Conservation (phyloP, 53 echinoderm and acorn worm species). For the Henricia sp. region DNA sequence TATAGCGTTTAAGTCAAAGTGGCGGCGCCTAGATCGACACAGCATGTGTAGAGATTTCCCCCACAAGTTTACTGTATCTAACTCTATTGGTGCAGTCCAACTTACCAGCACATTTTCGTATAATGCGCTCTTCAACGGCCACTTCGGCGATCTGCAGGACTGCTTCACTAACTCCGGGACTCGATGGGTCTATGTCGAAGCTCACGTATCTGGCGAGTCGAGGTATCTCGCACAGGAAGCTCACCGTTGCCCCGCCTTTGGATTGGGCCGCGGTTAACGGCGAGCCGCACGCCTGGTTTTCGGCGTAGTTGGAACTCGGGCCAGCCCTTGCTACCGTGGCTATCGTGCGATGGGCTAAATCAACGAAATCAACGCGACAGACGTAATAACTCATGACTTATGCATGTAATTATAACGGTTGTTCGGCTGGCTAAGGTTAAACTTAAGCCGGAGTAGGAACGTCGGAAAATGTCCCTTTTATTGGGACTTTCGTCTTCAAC, state of each 20-base stretch:
- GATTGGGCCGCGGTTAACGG: constrained; percentile 13
- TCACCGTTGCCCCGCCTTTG: not conserved
- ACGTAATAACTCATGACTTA: no score
- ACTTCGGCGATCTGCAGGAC: constrained; percentile 5
- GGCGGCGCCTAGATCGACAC: no score
- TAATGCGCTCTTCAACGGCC: not conserved
- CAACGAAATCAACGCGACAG: no score
- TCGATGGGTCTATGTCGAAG: constrained; percentile 4
- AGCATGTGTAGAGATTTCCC: no score
- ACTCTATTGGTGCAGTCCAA: no score
- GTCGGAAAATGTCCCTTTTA: not conserved
- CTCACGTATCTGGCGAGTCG: constrained; percentile 4
- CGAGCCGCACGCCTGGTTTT: not conserved
- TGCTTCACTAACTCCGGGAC: not conserved
- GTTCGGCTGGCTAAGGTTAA: not conserved
- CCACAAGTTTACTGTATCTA: no score
- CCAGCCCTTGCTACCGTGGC: constrained; percentile 17
- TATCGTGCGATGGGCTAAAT: no score
- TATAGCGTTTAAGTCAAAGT: no score
- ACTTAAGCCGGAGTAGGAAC: not conserved
- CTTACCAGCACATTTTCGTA: not conserved
- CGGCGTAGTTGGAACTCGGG: not conserved
- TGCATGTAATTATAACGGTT: no score
- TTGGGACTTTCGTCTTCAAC: no score
- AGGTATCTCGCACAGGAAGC: constrained; percentile 13